Conservation (phyloP, 2,888 invertebrate species). For the Apoda limacodes region DNA sequence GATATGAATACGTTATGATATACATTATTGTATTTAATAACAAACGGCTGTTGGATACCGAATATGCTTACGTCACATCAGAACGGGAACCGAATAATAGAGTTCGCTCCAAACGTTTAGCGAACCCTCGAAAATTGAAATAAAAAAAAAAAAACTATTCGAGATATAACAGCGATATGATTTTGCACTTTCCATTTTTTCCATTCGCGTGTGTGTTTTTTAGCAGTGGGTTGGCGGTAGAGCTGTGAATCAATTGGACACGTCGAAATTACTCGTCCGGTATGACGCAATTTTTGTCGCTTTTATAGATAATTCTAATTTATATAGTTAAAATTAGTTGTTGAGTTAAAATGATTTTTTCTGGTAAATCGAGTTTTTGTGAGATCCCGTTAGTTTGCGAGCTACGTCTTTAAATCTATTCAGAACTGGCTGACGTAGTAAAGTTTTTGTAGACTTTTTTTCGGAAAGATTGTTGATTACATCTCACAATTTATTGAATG, state of each 20-base stretch:
- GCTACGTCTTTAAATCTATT: too few relatives aligned
- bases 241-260: slow-evolving; percentile 34
- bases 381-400: too few relatives aligned
- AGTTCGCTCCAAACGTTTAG: slow-evolving; percentile 65
- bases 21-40: slow-evolving; percentile 64
- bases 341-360: too few relatives aligned
- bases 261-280: slow-evolving; percentile 8
- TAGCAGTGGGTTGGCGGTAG: slow-evolving; percentile 40
- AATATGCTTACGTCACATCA: slow-evolving; percentile 63
- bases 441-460: too few relatives aligned
- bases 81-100: slow-evolving; percentile 58
- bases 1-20: slow-evolving; percentile 67
- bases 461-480: too few relatives aligned
- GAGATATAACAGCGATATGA: slow-evolving; percentile 68
- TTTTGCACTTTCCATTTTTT: slow-evolving; percentile 58
- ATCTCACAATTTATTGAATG: too few relatives aligned
- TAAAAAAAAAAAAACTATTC: slow-evolving; percentile 57
- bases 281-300: slow-evolving; percentile 11
- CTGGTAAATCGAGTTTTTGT: too few relatives aligned
- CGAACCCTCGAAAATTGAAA: slow-evolving; percentile 66
- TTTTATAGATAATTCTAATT: too few relatives aligned
- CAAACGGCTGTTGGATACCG: slow-evolving; percentile 52
- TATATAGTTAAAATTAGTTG: too few relatives aligned
- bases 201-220: slow-evolving; percentile 45
- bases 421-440: too few relatives aligned